Conservation (phyloP, 1,140 invertebrate genomes). For the Caenorhabditis briggsae region DNA sequence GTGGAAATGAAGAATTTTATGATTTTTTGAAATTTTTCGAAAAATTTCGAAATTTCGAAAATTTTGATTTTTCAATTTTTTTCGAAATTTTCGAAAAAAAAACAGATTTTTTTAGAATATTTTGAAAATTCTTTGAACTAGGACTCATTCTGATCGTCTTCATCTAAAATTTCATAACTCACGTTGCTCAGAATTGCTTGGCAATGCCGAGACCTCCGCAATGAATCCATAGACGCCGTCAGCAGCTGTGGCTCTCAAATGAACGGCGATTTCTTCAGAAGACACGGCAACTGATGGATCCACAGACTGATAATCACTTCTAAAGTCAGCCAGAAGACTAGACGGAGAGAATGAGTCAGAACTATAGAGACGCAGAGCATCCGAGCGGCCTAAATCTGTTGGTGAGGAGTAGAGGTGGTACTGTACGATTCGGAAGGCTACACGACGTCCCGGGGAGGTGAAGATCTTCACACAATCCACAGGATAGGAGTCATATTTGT, state of each 20-base stretch:
- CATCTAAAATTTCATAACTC: neutral
- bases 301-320: slow-evolving; percentile 17
- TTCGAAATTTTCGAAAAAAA: too few species aligned
- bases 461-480: slow-evolving; percentile 99
- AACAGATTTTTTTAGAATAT: too few species aligned
- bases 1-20: too few species aligned
- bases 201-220: slow-evolving; percentile 94
- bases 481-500: slow-evolving; percentile 95
- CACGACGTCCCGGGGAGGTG: slow-evolving; percentile 83
- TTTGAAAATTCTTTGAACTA: too few species aligned
- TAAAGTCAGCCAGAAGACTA: slow-evolving; percentile 59
- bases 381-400: slow-evolving; percentile 70
- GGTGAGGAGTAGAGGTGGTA: slow-evolving; percentile 71
- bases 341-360: slow-evolving; percentile 79
- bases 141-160: too few species aligned
- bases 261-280: slow-evolving; percentile 85
- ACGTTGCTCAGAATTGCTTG: slow-evolving; percentile 80
- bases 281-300: slow-evolving; percentile 31
- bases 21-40: too few species aligned
- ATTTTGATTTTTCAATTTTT: too few species aligned
- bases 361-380: slow-evolving; percentile 78
- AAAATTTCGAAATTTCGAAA: too few species aligned
- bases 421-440: slow-evolving; percentile 74
- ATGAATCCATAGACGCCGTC: slow-evolving; percentile 94
- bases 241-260: slow-evolving; percentile 93